Base-by-base conservation (phyloP, 2,888 invertebrate genomes). In the Archips crataeganus region DNA sequence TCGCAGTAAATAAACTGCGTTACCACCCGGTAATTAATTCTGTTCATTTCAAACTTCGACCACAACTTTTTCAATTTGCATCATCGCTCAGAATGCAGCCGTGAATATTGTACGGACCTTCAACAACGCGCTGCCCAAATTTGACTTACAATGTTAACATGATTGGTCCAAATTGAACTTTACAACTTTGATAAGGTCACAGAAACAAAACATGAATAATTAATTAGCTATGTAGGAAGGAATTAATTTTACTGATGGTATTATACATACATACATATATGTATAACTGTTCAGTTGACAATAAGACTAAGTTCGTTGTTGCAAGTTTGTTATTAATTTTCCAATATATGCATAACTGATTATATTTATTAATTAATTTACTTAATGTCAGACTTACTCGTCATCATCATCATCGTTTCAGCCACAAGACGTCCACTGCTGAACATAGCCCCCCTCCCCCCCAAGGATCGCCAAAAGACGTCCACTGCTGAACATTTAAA, bases 61-160 rank as follows among this genome's bases (percentile, higher is more conserved):
- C 64, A 71, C 71, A 89, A 90, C 82, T 90, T 90, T 90, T 87
- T 86, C 84, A 87, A 89, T 89, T 89, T 88, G 85, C 87, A 87
- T 86, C 82, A 82, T 81, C 75, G 80, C 77, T 77, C 78, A 78
- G 76, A 76, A 77, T 82, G 81, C 82, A 81, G 73, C 75, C 42
- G 71, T 75, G 71, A 77, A 79, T 81, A 74, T 70, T 76, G 64
- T 69, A 81, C 23, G 23, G 79, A 74, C 72, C 72, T 75, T 79
- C 68, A 57, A 76, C 79, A 76, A 70, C 57, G 57, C 32, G 57
- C 32, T 10, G 57, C 57, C 13, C 57, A 32, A 57, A 57, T 32
- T 23, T 32, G 2, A 32, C 57, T 9, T 32, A 11, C 32, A 32
- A 57, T 32, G 32, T 32, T 57, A 57, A 54, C 54, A 23, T 3